Conservation (phyloP, 2,113 vertebrate genomes). For the Ifrita kowaldi region DNA sequence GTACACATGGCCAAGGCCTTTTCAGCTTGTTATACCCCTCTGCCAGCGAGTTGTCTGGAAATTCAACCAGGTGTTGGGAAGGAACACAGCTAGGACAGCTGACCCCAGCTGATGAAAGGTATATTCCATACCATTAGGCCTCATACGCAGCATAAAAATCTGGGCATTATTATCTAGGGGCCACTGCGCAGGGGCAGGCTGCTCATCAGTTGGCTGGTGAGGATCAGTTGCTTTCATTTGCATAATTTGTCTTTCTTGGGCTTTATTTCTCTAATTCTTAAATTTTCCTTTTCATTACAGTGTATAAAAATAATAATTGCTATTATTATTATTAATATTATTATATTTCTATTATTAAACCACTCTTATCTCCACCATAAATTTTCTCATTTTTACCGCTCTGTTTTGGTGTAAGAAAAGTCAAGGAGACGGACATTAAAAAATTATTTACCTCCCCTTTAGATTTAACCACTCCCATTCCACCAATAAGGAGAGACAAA, state of each 20-base stretch:
- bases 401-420: neutral
- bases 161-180: neutral
- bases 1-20: neutral
- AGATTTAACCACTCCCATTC: neutral
- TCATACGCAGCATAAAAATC: neutral
- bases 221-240: neutral
- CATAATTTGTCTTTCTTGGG: neutral
- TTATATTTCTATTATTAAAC: neutral
- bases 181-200: neutral
- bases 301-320: too few relatives aligned
- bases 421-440: neutral
- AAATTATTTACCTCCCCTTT: neutral
- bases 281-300: neutral
- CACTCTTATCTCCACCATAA: neutral
- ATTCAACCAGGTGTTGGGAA: neutral
- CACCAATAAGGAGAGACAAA: neutral
- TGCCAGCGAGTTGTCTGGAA: neutral
- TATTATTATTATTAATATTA: neutral
- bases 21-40: rapidly evolving
- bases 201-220: neutral
- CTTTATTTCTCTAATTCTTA: neutral
- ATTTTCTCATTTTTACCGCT: neutral
- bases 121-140: neutral
- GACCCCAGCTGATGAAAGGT: neutral
- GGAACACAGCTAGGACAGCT: neutral